Conservation (phyloP, 2,888 invertebrate genomes). For the Alsophila aescularia region DNA sequence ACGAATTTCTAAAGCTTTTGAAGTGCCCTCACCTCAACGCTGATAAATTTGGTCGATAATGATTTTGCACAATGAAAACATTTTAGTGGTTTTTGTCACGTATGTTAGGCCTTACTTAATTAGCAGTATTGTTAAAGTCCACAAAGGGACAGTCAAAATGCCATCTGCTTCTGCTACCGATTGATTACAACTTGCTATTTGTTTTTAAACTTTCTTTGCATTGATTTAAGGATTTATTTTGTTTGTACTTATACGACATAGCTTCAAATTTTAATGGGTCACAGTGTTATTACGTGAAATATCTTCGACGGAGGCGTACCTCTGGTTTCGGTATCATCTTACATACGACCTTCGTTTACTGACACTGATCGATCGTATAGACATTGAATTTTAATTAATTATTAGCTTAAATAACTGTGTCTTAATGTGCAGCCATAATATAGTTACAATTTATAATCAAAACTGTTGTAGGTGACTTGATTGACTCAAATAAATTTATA, state of each 20-base stretch:
- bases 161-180: slow-evolving; percentile 60
- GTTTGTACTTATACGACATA: slow-evolving; percentile 53
- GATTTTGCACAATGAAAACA: slow-evolving; percentile 52
- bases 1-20: slow-evolving; percentile 49
- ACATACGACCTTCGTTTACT: slow-evolving; percentile 59
- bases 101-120: slow-evolving; percentile 68
- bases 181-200: slow-evolving; percentile 19
- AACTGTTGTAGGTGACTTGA: not conserved
- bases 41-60: slow-evolving; percentile 48
- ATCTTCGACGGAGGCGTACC: slow-evolving; percentile 55
- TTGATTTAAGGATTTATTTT: slow-evolving; percentile 51
- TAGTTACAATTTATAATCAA: not conserved
- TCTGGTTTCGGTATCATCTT: slow-evolving; percentile 69
- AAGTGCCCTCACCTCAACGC: slow-evolving; percentile 43
- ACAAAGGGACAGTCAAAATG: slow-evolving; percentile 54
- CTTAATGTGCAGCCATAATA: not conserved
- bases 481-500: not conserved
- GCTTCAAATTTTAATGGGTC: slow-evolving; percentile 78
- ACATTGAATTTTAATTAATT: not conserved
- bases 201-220: slow-evolving; percentile 32
- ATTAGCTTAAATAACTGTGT: not conserved
- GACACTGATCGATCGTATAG: slow-evolving; percentile 28
- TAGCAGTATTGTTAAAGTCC: slow-evolving; percentile 73
- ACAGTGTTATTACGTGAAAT: slow-evolving; percentile 47
- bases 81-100: slow-evolving; percentile 58